Evolutionary conservation across 1,140 invertebrate species (phyloP).

Genomic region (Nylanderia fulva): DNA sequence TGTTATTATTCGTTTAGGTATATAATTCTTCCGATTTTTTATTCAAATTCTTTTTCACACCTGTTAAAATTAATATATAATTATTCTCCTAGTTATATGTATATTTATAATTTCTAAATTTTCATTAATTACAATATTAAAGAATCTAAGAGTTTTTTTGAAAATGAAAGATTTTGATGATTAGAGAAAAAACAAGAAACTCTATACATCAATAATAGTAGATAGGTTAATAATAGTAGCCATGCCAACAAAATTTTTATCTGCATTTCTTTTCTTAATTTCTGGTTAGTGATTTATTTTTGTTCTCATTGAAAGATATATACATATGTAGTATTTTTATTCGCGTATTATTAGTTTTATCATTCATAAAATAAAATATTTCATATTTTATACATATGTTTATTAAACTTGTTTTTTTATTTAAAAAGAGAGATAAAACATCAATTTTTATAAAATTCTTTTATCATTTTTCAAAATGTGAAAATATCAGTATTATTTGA

Average conservation of each 20-base stretch:
- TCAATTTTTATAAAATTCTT: not conserved
- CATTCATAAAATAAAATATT: too few relatives aligned
- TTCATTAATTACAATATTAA: too few relatives aligned
- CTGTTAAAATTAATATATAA: not conserved
- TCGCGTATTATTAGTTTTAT: not conserved
- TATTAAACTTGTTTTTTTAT: slow-evolving; percentile 3
- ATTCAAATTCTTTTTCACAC: not conserved
- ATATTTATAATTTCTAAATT: too few relatives aligned
- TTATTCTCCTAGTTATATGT: too few relatives aligned
- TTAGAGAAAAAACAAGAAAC: too few relatives aligned
- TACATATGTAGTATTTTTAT: not conserved
- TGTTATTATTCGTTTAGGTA: not conserved
- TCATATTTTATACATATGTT: too few relatives aligned
- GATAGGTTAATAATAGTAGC: not conserved
- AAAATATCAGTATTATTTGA: slow-evolving; percentile 13
- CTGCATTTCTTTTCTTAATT: not conserved
- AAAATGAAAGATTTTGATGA: too few relatives aligned
- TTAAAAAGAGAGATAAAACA: not conserved
- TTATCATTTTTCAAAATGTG: slow-evolving; percentile 14
- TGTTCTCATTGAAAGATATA: not conserved
- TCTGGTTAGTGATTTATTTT: not conserved
- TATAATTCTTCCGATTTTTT: not conserved
- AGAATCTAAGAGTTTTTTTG: too few relatives aligned
- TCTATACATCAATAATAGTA: too few relatives aligned
- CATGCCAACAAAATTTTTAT: not conserved